These are phyloP conservation scores for Caenorhabditis afra DNA, from an alignment of 2,888 invertebrate genomes.

Conservation along the genomic window DNA sequence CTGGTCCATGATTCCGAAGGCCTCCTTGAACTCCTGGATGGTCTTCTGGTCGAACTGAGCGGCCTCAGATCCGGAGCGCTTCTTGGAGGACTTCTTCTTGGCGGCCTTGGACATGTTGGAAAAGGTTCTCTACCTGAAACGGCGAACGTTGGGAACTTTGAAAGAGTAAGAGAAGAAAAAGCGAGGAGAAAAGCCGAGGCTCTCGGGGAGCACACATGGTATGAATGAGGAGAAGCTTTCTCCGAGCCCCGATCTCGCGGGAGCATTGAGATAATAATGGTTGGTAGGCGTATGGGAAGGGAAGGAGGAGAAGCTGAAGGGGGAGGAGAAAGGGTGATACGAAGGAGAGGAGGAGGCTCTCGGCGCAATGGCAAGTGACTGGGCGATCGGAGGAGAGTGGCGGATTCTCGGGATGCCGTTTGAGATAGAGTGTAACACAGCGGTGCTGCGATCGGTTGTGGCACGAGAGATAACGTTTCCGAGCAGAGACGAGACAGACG, in stretches of 20 bases:
- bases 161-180: conserved; percentile 1
- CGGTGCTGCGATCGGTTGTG: conserved; percentile 36
- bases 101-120: conserved; percentile 68
- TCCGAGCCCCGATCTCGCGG: conserved; percentile 30
- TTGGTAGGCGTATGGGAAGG: conserved; percentile 56
- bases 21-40: conserved; percentile 83
- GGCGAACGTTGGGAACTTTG: not conserved
- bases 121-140: conserved; percentile 49
- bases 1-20: conserved; percentile 84
- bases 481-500: conserved; percentile 18
- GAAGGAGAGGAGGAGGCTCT: conserved; percentile 46
- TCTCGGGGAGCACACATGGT: conserved; percentile 20
- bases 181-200: not conserved
- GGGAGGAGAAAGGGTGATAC: conserved; percentile 26
- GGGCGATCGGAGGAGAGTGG: conserved; percentile 44
- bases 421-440: conserved; percentile 47
- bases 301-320: conserved; percentile 49
- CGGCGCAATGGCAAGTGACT: conserved; percentile 22
- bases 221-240: conserved; percentile 31
- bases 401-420: conserved; percentile 54
- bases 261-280: conserved; percentile 54
- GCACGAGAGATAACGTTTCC: conserved; percentile 20
- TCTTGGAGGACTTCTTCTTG: conserved; percentile 77
- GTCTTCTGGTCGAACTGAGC: conserved; percentile 83
- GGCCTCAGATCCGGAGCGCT: conserved; percentile 82